Conservation (phyloP, 35 echinoderm and acorn worm genomes). For the Heliocidaris erythrogramma region DNA sequence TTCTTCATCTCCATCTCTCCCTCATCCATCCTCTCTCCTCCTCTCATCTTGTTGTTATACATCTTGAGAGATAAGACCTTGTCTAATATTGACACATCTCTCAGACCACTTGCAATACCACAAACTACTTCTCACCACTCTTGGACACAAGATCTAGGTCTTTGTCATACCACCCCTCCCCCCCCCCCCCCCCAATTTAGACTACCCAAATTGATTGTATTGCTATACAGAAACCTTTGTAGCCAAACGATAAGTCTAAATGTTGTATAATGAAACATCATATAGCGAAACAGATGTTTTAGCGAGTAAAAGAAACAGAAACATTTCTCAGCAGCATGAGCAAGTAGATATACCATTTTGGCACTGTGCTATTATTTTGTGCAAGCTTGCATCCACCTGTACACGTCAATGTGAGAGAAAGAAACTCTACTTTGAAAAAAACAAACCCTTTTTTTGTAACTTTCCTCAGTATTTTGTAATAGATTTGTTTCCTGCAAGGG, state of each 20-base stretch:
- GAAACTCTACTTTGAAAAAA: background rate
- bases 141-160: background rate
- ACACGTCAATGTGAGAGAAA: background rate
- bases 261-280: too few species aligned
- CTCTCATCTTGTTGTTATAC: background rate
- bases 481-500: background rate
- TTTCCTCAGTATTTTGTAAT: background rate
- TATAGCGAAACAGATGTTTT: too few species aligned
- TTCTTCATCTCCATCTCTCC: background rate
- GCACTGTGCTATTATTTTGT: background rate
- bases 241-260: too few species aligned
- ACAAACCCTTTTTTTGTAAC: background rate
- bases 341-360: too few species aligned
- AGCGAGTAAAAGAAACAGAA: too few species aligned
- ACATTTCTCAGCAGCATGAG: too few species aligned
- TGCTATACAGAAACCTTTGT: too few species aligned
- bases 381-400: background rate
- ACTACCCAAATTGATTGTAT: too few species aligned
- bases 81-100: background rate
- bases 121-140: background rate
- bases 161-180: background rate
- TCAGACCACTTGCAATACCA: background rate
- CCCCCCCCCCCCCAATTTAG: too few species aligned
- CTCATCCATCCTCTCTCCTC: background rate
- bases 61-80: background rate